Conservation (phyloP, 2,888 invertebrate species). For the Azorinus chamasolen region DNA sequence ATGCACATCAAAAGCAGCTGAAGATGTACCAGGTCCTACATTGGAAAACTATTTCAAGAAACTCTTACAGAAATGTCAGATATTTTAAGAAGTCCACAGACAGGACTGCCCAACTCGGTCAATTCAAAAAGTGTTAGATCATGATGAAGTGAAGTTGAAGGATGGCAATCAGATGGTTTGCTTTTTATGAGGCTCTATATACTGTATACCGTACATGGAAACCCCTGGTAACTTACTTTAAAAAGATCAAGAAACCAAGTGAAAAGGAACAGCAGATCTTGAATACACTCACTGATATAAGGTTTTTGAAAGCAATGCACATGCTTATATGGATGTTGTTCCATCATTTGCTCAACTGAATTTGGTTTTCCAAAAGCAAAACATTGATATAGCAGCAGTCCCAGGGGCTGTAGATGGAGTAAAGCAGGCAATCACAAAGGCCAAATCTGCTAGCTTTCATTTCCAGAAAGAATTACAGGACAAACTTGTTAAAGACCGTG, state of each 20-base stretch:
- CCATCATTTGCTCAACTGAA: slow-evolving; percentile 25
- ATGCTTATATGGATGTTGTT: slow-evolving; percentile 15
- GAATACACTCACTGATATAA: slow-evolving; percentile 4
- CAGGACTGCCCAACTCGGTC: background rate
- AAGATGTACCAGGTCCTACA: too few species aligned
- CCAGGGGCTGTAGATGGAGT: slow-evolving; percentile 9
- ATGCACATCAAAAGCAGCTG: slow-evolving; percentile 8
- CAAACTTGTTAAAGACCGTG: slow-evolving; percentile 12
- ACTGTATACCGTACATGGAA: slow-evolving; percentile 1
- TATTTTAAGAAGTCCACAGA: background rate
- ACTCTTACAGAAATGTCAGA: too few species aligned
- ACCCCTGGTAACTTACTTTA: background rate
- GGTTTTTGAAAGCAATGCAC: slow-evolving; percentile 2
- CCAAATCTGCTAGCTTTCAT: background rate
- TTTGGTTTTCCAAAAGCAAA: slow-evolving; percentile 20
- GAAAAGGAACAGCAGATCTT: slow-evolving; percentile 5
- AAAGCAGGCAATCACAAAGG: slow-evolving; percentile 18
- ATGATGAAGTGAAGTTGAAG: too few species aligned
- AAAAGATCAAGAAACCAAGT: too few species aligned
- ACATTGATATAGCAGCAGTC: slow-evolving; percentile 23
- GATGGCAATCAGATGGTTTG: background rate
- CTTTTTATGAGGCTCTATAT: background rate
- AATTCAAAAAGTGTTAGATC: background rate
- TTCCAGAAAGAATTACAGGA: slow-evolving; percentile 20
- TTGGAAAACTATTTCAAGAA: too few species aligned